A percentile compares a stretch with the other conserved stretches of the same genome.
Evolutionary conservation across 92 coral and sea anemone species (phyloP).

Genomic region (Bergia sp.): DNA sequence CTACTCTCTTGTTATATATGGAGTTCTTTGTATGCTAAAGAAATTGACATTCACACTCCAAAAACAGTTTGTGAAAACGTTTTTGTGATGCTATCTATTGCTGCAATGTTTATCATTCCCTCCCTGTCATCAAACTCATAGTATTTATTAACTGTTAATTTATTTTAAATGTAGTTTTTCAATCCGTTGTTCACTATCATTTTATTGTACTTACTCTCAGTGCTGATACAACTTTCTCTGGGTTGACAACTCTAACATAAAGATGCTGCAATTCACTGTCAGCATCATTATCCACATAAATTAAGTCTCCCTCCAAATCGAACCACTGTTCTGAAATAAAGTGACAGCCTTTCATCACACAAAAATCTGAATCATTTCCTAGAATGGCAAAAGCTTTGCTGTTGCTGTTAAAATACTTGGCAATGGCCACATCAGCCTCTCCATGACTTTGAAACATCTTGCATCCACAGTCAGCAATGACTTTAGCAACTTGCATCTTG

Average conservation of each 20-base stretch:
- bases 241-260: conserved; percentile 25
- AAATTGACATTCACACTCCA: too few species aligned
- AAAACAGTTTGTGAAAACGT: too few species aligned
- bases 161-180: too few species aligned
- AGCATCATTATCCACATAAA: background rate
- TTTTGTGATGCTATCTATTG: too few species aligned
- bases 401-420: conserved; percentile 20
- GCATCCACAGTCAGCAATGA: conserved; percentile 31
- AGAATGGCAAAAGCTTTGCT: conserved; percentile 44
- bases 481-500: background rate
- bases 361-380: conserved; percentile 50
- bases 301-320: conserved; percentile 36
- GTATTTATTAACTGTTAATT: too few species aligned
- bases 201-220: conserved; percentile 24
- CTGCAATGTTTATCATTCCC: too few species aligned
- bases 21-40: too few species aligned
- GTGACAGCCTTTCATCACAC: conserved; percentile 51
- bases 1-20: too few species aligned
- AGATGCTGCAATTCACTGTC: background rate
- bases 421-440: conserved; percentile 39
- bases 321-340: conserved; percentile 37
- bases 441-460: conserved; percentile 44
- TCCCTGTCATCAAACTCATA: too few species aligned
- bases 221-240: conserved; percentile 30
- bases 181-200: too few species aligned